Percentiles rank a stretch among this genome's conserved stretches.
phyloP scores from a whole-genome alignment of 2,113 vertebrate species.

The Notechis scutatus region DNA sequence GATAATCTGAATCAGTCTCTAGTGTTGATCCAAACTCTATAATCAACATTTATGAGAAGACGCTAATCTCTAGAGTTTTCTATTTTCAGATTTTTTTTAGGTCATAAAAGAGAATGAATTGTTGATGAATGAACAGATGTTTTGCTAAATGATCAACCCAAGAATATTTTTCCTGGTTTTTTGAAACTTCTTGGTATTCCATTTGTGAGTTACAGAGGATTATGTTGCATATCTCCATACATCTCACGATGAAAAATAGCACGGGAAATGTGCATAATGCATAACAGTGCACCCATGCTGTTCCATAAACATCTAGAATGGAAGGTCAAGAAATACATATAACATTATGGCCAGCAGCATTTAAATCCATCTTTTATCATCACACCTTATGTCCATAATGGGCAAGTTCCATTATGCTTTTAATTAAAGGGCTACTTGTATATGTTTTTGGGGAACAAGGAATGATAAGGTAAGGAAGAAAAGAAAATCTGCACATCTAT shows the following conservation, averaged over 20 bases:
- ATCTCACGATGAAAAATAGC: conserved; percentile 51
- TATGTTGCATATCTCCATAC: conserved; percentile 36
- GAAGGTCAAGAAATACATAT: conserved; percentile 8
- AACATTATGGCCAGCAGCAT: conserved; percentile 48
- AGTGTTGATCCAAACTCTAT: background rate
- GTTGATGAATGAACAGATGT: conserved; percentile 16
- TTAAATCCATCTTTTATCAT: conserved; percentile 45
- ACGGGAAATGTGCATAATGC: conserved; percentile 26
- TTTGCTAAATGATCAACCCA: background rate
- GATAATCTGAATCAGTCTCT: too few species aligned
- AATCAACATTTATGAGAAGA: accelerated
- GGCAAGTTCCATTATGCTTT: background rate
- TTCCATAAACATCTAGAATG: conserved; percentile 13
- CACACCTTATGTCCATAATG: background rate
- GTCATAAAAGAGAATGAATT: background rate
- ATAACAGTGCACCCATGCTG: conserved; percentile 42
- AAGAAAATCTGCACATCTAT: conserved; percentile 2
- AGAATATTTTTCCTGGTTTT: conserved; percentile 18
- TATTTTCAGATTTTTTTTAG: background rate
- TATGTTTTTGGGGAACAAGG: background rate
- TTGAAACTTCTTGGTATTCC: conserved; percentile 28
- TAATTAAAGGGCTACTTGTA: background rate
- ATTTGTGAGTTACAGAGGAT: conserved; percentile 23
- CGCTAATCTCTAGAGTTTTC: background rate
- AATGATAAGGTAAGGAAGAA: background rate